Conservation (phyloP, 2,888 invertebrate genomes). For the Rhingia campestris region DNA sequence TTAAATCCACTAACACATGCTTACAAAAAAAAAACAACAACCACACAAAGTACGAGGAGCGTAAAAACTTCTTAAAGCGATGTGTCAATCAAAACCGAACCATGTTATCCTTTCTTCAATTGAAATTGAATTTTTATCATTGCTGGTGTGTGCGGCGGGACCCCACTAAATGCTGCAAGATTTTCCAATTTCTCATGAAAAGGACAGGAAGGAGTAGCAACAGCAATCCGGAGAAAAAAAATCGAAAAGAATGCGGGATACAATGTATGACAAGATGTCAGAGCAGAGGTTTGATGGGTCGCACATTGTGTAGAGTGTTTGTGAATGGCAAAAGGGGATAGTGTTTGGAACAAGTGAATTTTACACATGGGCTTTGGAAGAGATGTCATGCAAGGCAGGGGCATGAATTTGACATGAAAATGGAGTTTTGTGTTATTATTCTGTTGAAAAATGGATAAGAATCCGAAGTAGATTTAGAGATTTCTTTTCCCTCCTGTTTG, state of each 20-base stretch:
- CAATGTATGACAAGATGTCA: constrained; percentile 67
- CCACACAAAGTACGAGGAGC: background rate
- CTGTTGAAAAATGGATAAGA: constrained; percentile 16
- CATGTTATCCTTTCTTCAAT: constrained; percentile 73
- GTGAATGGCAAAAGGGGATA: constrained; percentile 45
- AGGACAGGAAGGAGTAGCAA: constrained; percentile 2
- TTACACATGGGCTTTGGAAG: constrained; percentile 33
- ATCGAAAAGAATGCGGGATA: constrained; percentile 30
- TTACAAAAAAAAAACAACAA: constrained; percentile 1
- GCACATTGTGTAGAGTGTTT: constrained; percentile 54
- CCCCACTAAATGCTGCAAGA: constrained; percentile 22
- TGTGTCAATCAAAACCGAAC: constrained; percentile 64
- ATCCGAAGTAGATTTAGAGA: constrained; percentile 59
- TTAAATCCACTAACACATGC: constrained; percentile 62
- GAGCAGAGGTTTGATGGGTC: constrained; percentile 71
- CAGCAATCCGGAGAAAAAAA: background rate
- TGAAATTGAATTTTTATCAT: constrained; percentile 72
- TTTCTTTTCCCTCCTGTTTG: constrained; percentile 33
- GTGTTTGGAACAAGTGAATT: constrained; percentile 69
- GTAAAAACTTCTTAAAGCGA: constrained; percentile 51
- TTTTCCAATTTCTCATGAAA: constrained; percentile 55
- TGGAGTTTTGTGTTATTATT: constrained; percentile 41
- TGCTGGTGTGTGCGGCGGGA: constrained; percentile 39
- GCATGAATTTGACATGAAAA: constrained; percentile 65
- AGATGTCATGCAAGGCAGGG: constrained; percentile 27